Evolutionary conservation across 2,113 vertebrate genomes (phyloP), one percentile per base, ranked within the genome.

Genomic region (Etheostoma spectabile): DNA sequence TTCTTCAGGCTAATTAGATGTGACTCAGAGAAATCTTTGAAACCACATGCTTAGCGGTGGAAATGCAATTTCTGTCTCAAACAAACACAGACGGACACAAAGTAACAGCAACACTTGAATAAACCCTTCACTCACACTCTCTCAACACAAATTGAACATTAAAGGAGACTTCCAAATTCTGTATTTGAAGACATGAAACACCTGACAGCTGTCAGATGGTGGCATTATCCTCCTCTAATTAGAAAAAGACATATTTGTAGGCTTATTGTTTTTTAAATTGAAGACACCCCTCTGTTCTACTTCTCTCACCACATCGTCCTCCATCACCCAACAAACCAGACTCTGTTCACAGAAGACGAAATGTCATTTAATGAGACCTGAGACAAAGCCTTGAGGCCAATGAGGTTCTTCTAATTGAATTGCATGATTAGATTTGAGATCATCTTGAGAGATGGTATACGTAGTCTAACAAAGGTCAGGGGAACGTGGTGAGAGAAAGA

Each of bases 381-480:
- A 92, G 84, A 93, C 91, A 92, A 88, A 80, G 79, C 64, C 65
- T 30, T 30, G 30, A 30, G 30, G 30, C 30, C 30, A 92, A 89
- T 90, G 79, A 88, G 64, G 79, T 79, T 86, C 76, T 67, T 78
- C 46, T 93, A 93, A 94, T 91, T 82, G 0, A 84, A 92, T 93
- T 90, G 63, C 75, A 53, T 92, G 75, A 94, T 94, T 94, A 63
- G 70, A 93, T 94, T 94, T 89, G 64, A 77, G 81, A 77, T 80
- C 69, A 82, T 91, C 79, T 78, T 83, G 84, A 75, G 83, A 79
- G 83, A 85, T 76, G 35, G n/a, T 48, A 51, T 56, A 60, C 53
- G 2, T 85, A 74, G 87, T 86, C 85, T 88, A 53, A 74, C 63
- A 82, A 85, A 87, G 91, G 87, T 91, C 71, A 83, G 56, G 64